A percentile compares a stretch with the other conserved stretches of the same genome.
Conservation (phyloP, 92 coral and sea anemone species). For the Epizoanthus ramosus region DNA sequence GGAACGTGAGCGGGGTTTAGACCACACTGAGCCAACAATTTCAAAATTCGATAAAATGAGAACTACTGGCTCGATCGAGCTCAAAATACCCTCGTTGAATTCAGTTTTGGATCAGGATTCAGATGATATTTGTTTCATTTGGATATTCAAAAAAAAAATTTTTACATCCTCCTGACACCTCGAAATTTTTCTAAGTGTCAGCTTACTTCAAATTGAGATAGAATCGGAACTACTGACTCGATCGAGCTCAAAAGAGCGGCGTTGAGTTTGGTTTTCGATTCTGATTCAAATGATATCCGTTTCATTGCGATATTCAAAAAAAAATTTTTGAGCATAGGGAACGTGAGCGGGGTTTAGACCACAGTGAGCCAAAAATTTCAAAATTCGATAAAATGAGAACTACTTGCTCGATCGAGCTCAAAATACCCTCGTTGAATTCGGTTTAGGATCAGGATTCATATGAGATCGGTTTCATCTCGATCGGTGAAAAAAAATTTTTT, state of each 20-base stretch:
- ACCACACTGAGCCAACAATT: too few relatives aligned
- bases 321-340: too few relatives aligned
- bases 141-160: neutral
- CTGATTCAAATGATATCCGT: too few relatives aligned
- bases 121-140: neutral
- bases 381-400: neutral
- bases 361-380: slow-evolving; percentile 1
- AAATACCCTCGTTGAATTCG: neutral
- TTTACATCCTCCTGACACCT: neutral
- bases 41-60: slow-evolving; percentile 3
- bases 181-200: too few relatives aligned
- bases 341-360: slow-evolving; percentile 6
- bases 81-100: too few relatives aligned
- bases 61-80: slow-evolving; percentile 16
- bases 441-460: neutral
- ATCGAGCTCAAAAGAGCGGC: too few relatives aligned
- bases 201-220: too few relatives aligned
- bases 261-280: too few relatives aligned
- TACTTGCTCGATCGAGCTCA: too few relatives aligned
- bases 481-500: slow-evolving; percentile 8
- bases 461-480: slow-evolving; percentile 16
- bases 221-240: too few relatives aligned
- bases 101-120: neutral
- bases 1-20: slow-evolving; percentile 1
- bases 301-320: too few relatives aligned